Percentiles rank a stretch among this genome's conserved stretches.
phyloP scores from a whole-genome alignment of 2,888 invertebrate genomes.

The Plebejus melissa region DNA sequence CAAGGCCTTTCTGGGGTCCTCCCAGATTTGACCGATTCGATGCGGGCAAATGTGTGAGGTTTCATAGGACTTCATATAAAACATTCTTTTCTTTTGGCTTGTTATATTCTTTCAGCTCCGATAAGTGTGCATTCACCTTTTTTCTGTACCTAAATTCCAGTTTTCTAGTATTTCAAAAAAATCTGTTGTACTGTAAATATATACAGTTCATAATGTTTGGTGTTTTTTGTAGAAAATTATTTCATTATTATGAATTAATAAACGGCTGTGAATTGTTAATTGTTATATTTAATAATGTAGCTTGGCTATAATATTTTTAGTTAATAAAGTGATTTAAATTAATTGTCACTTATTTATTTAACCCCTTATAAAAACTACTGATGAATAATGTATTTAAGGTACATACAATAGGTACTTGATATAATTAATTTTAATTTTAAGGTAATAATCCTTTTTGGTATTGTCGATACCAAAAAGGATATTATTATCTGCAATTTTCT shows the following conservation, averaged over 20 bases:
- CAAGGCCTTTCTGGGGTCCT: too few species aligned
- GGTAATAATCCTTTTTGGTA: too few species aligned
- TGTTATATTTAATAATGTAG: slow-evolving; percentile 65
- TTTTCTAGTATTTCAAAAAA: neutral
- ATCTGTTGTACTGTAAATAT: neutral
- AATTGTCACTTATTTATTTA: neutral
- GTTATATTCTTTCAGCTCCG: too few species aligned
- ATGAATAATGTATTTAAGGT: too few species aligned
- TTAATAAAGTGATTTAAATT: slow-evolving; percentile 55
- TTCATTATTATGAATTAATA: slow-evolving; percentile 49
- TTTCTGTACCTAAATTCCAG: neutral
- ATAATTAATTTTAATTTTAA: too few species aligned
- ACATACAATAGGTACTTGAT: too few species aligned
- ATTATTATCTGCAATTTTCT: neutral
- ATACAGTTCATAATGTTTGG: slow-evolving; percentile 31
- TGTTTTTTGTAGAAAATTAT: slow-evolving; percentile 34
- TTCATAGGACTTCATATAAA: too few species aligned
- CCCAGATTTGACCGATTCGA: too few species aligned
- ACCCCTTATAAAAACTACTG: neutral
- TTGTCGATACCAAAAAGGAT: neutral
- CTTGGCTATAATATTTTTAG: slow-evolving; percentile 65
- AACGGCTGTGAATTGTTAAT: slow-evolving; percentile 76
- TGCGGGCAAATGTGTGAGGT: too few species aligned
- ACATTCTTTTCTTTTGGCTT: too few species aligned
- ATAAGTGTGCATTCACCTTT: too few species aligned